These are phyloP conservation scores for Lasioglossum figueresi DNA, from an alignment of 2,888 invertebrate species.

Conservation along the genomic window DNA sequence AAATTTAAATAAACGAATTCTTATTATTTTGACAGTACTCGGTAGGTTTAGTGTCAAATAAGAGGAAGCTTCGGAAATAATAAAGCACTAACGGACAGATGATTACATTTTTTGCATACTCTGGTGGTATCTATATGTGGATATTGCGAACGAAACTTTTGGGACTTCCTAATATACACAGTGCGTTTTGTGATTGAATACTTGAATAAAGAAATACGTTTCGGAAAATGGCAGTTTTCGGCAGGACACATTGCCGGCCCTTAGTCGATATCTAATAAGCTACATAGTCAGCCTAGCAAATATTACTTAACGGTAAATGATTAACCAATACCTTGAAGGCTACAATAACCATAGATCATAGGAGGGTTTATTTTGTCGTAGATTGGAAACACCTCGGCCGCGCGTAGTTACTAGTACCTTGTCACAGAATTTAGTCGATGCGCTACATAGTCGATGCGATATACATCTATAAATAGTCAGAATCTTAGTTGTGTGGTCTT, in stretches of 20 bases:
- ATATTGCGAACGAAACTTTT: neutral
- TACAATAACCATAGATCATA: slow-evolving; percentile 81
- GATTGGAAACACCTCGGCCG: slow-evolving; percentile 78
- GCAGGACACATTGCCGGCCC: slow-evolving; percentile 72
- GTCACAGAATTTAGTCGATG: slow-evolving; percentile 78
- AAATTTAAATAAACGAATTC: neutral
- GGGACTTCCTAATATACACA: neutral
- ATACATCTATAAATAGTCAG: slow-evolving; percentile 81
- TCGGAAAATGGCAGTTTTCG: slow-evolving; percentile 17
- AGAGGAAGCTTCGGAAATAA: neutral
- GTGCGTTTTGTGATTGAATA: neutral
- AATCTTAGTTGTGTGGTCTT: slow-evolving; percentile 84
- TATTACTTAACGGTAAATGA: slow-evolving; percentile 80
- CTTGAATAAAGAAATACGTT: neutral
- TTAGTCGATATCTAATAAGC: slow-evolving; percentile 82
- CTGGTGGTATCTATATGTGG: neutral
- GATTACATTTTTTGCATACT: neutral
- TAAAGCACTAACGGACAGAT: neutral
- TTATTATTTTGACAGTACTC: neutral
- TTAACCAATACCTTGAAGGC: slow-evolving; percentile 81
- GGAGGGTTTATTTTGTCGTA: slow-evolving; percentile 83
- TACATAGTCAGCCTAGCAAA: slow-evolving; percentile 81
- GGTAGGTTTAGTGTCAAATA: neutral
- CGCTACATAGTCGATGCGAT: slow-evolving; percentile 77
- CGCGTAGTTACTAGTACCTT: slow-evolving; percentile 80